Evolutionary conservation across 2,888 invertebrate species (phyloP), one percentile per base, ranked within the genome.

Genomic region (Euphydryas editha): DNA sequence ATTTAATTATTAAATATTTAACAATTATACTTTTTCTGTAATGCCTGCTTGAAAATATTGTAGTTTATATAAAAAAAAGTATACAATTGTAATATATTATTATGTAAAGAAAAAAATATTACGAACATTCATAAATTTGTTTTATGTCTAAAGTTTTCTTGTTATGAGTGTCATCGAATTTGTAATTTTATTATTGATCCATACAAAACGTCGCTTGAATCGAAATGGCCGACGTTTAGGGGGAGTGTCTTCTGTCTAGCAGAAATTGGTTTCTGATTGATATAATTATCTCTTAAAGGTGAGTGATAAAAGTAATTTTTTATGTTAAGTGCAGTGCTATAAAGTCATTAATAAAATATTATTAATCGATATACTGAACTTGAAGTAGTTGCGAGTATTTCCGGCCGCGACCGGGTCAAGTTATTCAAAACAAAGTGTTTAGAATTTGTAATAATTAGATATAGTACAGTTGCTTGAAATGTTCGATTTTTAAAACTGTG

Each of bases 141-240:
- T 36, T 30, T 30, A 15, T 2, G 5, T 49, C 21, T 10, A 17
- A 54, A 11, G 21, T 13, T 47, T 63, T 54, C 61, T 69, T 73
- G 70, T 73, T 66, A 51, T 66, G 47, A 59, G 63, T 72, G 68
- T 68, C 70, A 72, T 70, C 64, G 65, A 72, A 71, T 73, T 44
- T 65, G 59, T 71, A 70, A 75, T 71, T 71, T 67, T 65, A 69
- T 67, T 87, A 87, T 88, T 85, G 88, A 89, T 88, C 86, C 73
- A 73, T 70, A 71, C 72, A 76, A 77, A 88, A 86, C 84, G 87
- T 90, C 85, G 89, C 87, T 88, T 75, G 86, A 90, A 90, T 86
- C 88, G 90, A 90, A 92, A 92, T 92, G 92, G 92, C 92, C 88
- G 92, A 90, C 90, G 86, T 90, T 81, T 92, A 91, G 88, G 90